Evolutionary conservation across 2,113 vertebrate genomes (phyloP).

Genomic region (Gorilla gorilla): DNA sequence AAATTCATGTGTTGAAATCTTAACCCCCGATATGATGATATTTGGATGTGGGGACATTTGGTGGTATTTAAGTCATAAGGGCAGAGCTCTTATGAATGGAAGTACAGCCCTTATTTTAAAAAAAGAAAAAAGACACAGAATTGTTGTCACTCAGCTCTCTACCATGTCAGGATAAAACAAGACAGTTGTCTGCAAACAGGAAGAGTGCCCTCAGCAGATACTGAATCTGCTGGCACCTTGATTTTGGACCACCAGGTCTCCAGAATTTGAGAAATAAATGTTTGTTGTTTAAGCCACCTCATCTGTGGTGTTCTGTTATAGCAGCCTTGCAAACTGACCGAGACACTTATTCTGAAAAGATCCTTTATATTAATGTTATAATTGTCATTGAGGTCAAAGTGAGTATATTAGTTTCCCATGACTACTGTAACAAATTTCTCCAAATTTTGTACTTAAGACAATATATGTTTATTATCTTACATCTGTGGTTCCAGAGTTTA

Average conservation of each 20-base stretch:
- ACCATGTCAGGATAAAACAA: background rate
- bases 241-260: background rate
- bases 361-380: background rate
- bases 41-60: no score
- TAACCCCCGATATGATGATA: background rate
- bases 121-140: background rate
- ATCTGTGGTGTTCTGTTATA: background rate
- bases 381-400: background rate
- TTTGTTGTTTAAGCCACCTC: background rate
- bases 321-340: background rate
- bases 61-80: background rate
- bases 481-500: background rate
- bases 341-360: background rate
- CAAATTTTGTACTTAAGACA: background rate
- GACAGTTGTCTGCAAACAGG: background rate
- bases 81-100: background rate
- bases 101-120: background rate
- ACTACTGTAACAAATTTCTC: background rate
- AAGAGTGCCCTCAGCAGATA: background rate
- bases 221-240: no score
- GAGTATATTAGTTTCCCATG: background rate
- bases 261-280: background rate
- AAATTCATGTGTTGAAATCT: background rate
- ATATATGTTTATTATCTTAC: background rate
- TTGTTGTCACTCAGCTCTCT: background rate